Evolutionary conservation across 2,888 invertebrate species (phyloP).

Genomic region (Melanostoma scalare): DNA sequence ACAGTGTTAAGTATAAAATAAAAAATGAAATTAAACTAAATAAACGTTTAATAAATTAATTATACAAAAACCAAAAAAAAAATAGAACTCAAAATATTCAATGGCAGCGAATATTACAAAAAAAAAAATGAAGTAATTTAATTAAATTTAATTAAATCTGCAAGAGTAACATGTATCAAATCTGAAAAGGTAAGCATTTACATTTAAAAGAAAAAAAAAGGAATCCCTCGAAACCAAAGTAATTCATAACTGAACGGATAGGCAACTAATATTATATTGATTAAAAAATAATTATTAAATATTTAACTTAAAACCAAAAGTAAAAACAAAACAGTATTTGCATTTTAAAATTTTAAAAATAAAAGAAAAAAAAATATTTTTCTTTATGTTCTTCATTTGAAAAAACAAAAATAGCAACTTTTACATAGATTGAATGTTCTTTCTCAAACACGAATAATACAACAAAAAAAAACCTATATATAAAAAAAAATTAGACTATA

Average conservation of each 20-base stretch:
- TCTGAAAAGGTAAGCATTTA: conserved; percentile 1
- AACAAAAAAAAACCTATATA: conserved; percentile 56
- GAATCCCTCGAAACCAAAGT: conserved; percentile 68
- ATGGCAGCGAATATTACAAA: conserved; percentile 62
- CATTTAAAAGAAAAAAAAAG: conserved; percentile 62
- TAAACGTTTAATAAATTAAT: conserved; percentile 67
- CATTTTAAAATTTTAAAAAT: conserved; percentile 59
- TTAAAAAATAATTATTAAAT: conserved; percentile 74
- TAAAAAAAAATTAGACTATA: conserved; percentile 65
- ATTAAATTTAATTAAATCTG: conserved; percentile 22
- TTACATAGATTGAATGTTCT: conserved; percentile 72
- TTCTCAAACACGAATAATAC: conserved; percentile 60
- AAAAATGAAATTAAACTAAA: conserved; percentile 72
- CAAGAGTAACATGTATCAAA: conserved; percentile 46
- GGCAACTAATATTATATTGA: conserved; percentile 69
- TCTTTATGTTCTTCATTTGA: conserved; percentile 56
- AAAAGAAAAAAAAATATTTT: conserved; percentile 57
- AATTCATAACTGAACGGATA: conserved; percentile 55
- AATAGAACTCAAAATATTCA: conserved; percentile 65
- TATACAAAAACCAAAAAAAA: conserved; percentile 48
- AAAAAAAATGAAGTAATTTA: conserved; percentile 36
- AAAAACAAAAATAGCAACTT: conserved; percentile 54
- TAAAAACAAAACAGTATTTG: conserved; percentile 72
- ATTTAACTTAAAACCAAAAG: conserved; percentile 68
- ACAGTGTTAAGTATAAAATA: conserved; percentile 41